Evolutionary conservation across 1,140 invertebrate genomes (phyloP), one percentile per base, ranked within the genome.

Genomic region (Lethrus apterus): DNA sequence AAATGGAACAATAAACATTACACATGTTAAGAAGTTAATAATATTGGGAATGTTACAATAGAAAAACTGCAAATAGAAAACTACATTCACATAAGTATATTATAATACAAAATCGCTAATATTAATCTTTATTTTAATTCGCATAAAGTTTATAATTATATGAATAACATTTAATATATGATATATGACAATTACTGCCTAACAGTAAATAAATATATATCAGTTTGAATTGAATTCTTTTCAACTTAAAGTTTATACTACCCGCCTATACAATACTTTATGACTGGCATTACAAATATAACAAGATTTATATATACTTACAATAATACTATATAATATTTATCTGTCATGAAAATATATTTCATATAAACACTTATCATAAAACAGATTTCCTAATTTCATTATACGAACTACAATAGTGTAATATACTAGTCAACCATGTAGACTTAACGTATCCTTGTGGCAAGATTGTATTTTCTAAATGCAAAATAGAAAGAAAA

Each of bases 1-100:
- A 44, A 51, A 51, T 56, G 51, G 51, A 56, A 56, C 51, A 56
- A 56, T 52, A 56, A 47, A 46, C 50, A 46, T 54, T 23, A 30
- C 30, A 50, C 24, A 41, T 33, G 42, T 50, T 40, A 51, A 54
- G 18, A 54, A 50, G 38, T 48, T 49, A 46, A 42, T 46, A 31
- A 50, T 35, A 50, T 42, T 36, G 38, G 47, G 51, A 56, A 53
- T 56, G 48, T 50, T 50, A 50, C 31, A 46, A 38, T 44, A 48
- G 44, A 49, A 52, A 46, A 50, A 46, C 26, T 50, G 44, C 43
- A 46, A 45, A 52, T 46, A 48, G 36, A 49, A 46, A 55, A 50
- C n/a, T 46, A 55, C 47, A 50, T 38, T 38, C 40, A 52, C 44
- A 44, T 44, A 46, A 31, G 29, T 30, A 11, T 9, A 34, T 17